A percentile compares a stretch with the other conserved stretches of the same genome.
Evolutionary conservation across 37 sponge, comb jelly and placozoan species (phyloP).

Genomic region (Halichondria panicea): DNA sequence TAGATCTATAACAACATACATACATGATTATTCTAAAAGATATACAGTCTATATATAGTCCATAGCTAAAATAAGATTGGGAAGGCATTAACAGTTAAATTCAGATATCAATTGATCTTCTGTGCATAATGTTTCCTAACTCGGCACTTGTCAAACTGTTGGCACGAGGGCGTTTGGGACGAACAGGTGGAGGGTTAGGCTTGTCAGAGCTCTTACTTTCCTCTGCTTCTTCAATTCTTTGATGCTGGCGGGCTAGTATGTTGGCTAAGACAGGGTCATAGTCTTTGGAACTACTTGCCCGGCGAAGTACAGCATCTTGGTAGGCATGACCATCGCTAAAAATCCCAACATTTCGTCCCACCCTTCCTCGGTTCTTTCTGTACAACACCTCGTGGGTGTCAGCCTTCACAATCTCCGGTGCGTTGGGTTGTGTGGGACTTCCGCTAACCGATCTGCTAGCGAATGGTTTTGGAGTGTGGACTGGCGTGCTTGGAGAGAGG

Average conservation of each 20-base stretch:
- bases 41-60: too few species aligned
- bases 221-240: slow-evolving; percentile 7
- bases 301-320: slow-evolving; percentile 1
- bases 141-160: too few species aligned
- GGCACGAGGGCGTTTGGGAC: background rate
- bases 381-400: slow-evolving; percentile 2
- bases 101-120: too few species aligned
- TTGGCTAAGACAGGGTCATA: slow-evolving; percentile 39
- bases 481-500: background rate
- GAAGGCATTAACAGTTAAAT: too few species aligned
- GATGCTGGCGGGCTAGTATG: slow-evolving; percentile 37
- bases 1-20: too few species aligned
- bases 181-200: background rate
- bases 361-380: background rate
- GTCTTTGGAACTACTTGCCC: background rate
- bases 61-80: too few species aligned
- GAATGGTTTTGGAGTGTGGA: background rate
- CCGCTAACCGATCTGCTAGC: background rate
- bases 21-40: too few species aligned
- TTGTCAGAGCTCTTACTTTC: background rate
- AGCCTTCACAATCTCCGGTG: too few species aligned
- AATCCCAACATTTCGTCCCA: background rate
- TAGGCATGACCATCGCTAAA: slow-evolving; percentile 17
- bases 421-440: background rate
- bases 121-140: too few species aligned